A percentile compares a stretch with the other conserved stretches of the same genome.
phyloP scores from a whole-genome alignment of 2,113 vertebrate genomes.

The Chlorodrepanis virens region DNA sequence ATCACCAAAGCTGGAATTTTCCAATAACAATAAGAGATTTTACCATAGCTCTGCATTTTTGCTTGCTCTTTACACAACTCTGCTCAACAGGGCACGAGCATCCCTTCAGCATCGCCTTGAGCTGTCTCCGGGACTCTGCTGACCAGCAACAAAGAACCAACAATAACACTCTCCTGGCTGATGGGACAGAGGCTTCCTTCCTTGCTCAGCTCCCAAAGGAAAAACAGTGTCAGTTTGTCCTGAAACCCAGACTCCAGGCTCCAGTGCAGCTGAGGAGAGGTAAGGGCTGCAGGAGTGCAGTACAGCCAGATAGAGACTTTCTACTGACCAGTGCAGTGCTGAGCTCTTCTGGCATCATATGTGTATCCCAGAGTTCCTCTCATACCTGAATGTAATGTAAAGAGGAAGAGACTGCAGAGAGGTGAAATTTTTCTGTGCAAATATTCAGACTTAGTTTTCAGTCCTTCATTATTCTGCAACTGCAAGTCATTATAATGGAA shows the following conservation, averaged over 20 bases:
- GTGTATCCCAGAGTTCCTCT: not conserved
- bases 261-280: constrained; percentile 60
- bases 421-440: not conserved
- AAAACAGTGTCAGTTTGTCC: constrained; percentile 71
- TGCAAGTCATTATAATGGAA: not conserved
- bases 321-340: not conserved
- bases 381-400: no score
- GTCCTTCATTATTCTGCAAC: not conserved
- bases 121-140: constrained; percentile 52
- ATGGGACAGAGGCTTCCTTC: constrained; percentile 32
- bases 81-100: constrained; percentile 73
- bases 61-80: not conserved
- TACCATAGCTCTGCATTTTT: not conserved
- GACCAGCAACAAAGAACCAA: constrained; percentile 53
- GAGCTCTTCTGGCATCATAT: not conserved
- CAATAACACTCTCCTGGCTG: constrained; percentile 33
- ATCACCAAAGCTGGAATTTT: not conserved
- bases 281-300: not conserved
- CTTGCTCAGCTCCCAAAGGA: constrained; percentile 66
- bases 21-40: not conserved
- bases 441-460: not conserved
- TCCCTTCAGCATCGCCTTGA: constrained; percentile 73
- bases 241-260: constrained; percentile 64
- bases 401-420: not conserved
- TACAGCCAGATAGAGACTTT: not conserved